These are phyloP conservation scores for Sturmia bella DNA, from an alignment of 2,888 invertebrate species.

Conservation along the genomic window DNA sequence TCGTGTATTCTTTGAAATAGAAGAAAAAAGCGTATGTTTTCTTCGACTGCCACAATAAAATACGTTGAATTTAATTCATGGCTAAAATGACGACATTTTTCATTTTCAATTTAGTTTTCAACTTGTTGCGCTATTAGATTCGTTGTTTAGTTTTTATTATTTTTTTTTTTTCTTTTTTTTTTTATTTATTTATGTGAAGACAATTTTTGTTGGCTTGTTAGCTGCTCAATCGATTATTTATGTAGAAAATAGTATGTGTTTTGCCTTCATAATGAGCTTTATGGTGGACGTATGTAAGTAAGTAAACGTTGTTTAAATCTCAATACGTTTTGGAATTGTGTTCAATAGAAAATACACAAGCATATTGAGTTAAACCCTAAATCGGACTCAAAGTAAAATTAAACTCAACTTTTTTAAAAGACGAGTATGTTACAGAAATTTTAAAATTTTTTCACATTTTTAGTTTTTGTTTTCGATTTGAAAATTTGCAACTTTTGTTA, in stretches of 20 bases:
- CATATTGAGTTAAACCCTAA: slow-evolving; percentile 29
- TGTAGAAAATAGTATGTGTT: slow-evolving; percentile 76
- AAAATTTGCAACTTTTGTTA: too few relatives aligned
- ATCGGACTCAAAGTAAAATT: slow-evolving; percentile 22
- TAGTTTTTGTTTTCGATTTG: not conserved
- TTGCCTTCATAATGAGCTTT: slow-evolving; percentile 78
- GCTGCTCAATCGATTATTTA: slow-evolving; percentile 66
- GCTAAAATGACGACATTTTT: slow-evolving; percentile 67
- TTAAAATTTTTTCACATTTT: not conserved
- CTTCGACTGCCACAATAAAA: slow-evolving; percentile 7
- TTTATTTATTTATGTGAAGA: slow-evolving; percentile 29
- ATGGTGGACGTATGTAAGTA: not conserved
- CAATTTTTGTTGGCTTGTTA: slow-evolving; percentile 49
- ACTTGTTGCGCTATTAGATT: slow-evolving; percentile 61
- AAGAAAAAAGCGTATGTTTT: slow-evolving; percentile 5
- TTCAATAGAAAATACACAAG: slow-evolving; percentile 26
- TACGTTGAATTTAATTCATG: slow-evolving; percentile 41
- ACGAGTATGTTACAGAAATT: not conserved
- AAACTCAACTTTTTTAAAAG: not conserved
- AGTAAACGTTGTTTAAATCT: slow-evolving; percentile 19
- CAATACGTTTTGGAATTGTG: slow-evolving; percentile 24
- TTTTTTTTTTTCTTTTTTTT: not conserved
- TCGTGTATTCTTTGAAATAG: not conserved
- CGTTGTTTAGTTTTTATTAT: too few relatives aligned
- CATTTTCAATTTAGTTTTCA: slow-evolving; percentile 36